Evolutionary conservation across 2,888 invertebrate species (phyloP).

Genomic region (Ecliptopera silaceata): DNA sequence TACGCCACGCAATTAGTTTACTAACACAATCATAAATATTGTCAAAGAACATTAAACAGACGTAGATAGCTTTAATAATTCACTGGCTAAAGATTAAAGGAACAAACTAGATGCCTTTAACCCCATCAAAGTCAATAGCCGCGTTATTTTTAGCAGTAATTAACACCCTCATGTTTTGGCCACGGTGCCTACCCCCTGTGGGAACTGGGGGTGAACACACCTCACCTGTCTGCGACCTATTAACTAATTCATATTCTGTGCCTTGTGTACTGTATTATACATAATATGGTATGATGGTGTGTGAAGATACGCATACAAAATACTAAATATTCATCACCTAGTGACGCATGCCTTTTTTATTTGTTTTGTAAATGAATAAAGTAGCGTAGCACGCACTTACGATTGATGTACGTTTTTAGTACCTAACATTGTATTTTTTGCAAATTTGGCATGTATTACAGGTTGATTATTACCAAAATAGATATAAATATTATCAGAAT

Average conservation of each 20-base stretch:
- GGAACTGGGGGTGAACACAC: slow-evolving; percentile 19
- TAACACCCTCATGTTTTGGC: slow-evolving; percentile 24
- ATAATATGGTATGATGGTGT: too few relatives aligned
- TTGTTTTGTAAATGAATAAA: background rate
- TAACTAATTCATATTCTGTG: slow-evolving; percentile 1
- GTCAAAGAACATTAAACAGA: too few relatives aligned
- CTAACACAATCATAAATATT: too few relatives aligned
- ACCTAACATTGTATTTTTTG: too few relatives aligned
- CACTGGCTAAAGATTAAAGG: background rate
- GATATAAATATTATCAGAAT: too few relatives aligned
- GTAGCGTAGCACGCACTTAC: background rate
- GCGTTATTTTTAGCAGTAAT: slow-evolving; percentile 17
- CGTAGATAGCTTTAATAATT: too few relatives aligned
- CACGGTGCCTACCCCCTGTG: slow-evolving; percentile 19
- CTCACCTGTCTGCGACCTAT: slow-evolving; percentile 14
- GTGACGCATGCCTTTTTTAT: background rate
- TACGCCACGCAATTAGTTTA: too few relatives aligned
- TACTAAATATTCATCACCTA: slow-evolving; percentile 1
- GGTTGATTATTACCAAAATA: too few relatives aligned
- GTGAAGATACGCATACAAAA: background rate
- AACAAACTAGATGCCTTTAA: background rate
- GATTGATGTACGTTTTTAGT: too few relatives aligned
- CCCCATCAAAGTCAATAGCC: slow-evolving; percentile 1
- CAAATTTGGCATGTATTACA: too few relatives aligned
- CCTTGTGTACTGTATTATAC: background rate